Percentiles rank a stretch among this genome's conserved stretches.
phyloP scores from a whole-genome alignment of 2,888 invertebrate species.

The Deroplatys truncata region DNA sequence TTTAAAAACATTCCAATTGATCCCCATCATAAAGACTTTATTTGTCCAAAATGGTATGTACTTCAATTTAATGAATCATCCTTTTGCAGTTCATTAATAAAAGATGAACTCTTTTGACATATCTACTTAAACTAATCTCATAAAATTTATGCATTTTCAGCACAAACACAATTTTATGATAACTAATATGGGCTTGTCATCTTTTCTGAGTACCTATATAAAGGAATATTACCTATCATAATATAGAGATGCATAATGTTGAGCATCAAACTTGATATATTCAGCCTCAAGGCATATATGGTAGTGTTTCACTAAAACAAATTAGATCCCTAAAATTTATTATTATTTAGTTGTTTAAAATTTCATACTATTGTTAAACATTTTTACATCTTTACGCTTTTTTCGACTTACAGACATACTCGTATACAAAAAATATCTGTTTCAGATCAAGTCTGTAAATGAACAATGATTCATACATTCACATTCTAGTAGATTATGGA shows the following conservation, averaged over 20 bases:
- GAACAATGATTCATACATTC: neutral
- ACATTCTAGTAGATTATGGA: neutral
- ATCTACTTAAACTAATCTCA: neutral
- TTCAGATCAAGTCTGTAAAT: neutral
- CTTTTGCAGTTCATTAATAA: neutral
- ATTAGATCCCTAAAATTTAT: neutral
- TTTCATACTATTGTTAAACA: neutral
- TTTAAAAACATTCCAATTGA: neutral
- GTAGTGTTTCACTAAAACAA: neutral
- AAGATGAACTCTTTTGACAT: neutral
- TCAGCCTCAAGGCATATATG: neutral
- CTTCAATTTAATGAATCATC: neutral
- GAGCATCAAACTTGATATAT: too few species aligned
- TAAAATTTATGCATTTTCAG: neutral
- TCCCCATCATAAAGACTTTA: neutral
- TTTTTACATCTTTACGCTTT: neutral
- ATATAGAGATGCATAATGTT: neutral
- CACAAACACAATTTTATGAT: neutral
- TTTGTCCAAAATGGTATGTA: neutral
- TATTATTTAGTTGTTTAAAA: neutral
- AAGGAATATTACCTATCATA: neutral
- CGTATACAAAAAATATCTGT: neutral
- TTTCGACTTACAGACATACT: neutral
- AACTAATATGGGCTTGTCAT: neutral
- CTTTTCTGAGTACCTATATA: neutral